phyloP scores from a whole-genome alignment of 1,140 invertebrate genomes.

The Eulimnadia texana region DNA sequence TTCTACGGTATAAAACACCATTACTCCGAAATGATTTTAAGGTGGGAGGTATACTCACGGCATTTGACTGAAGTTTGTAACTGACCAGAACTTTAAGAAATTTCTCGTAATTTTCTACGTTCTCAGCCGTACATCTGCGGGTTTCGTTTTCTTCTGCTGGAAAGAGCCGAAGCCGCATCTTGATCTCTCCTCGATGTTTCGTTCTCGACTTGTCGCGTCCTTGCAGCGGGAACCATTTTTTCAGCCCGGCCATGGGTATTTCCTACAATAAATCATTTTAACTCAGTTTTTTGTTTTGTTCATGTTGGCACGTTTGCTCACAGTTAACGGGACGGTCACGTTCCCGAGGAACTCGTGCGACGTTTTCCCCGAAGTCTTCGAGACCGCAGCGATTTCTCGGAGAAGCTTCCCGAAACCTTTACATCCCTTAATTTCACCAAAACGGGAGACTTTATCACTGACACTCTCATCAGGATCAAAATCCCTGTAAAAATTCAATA shows the following conservation, averaged over 20 bases:
- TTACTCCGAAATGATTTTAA: no score
- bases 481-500: constrained; percentile 44
- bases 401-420: constrained; percentile 66
- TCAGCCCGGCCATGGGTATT: constrained; percentile 72
- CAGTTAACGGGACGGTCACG: constrained; percentile 62
- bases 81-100: background rate
- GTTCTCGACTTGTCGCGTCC: constrained; percentile 50
- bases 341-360: constrained; percentile 86
- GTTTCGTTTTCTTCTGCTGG: background rate
- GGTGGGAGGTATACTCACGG: background rate
- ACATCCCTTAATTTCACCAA: constrained; percentile 67
- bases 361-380: constrained; percentile 68
- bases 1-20: no score
- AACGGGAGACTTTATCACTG: constrained; percentile 68
- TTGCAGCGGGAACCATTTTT: constrained; percentile 76
- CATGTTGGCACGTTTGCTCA: constrained; percentile 28
- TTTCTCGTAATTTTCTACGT: background rate
- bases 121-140: background rate
- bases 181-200: constrained; percentile 69
- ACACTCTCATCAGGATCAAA: constrained; percentile 80
- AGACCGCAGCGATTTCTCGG: constrained; percentile 92
- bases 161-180: constrained; percentile 40
- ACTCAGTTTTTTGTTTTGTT: background rate
- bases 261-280: constrained; percentile 41
- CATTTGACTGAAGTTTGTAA: background rate